A percentile compares a stretch with the other conserved stretches of the same genome.
Conservation (phyloP, 1,140 invertebrate genomes). For the Drosophila pruinosa region DNA sequence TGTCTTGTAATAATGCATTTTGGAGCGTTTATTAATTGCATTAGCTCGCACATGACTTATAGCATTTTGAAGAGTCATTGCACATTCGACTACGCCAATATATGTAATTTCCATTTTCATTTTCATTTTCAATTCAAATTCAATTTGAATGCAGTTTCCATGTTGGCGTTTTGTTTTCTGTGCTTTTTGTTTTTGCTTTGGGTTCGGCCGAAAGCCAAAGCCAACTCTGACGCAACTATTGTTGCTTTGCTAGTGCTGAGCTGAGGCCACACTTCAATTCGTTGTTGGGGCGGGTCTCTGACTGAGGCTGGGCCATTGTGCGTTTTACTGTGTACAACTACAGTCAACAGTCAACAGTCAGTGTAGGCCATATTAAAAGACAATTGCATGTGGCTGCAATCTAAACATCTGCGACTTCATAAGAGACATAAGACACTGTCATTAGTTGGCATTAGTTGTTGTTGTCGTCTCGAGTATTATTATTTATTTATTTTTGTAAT, state of each 20-base stretch:
- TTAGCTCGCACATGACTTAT: slow-evolving; percentile 55
- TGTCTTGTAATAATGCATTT: slow-evolving; percentile 60
- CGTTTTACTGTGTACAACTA: slow-evolving; percentile 43
- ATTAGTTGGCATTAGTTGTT: slow-evolving; percentile 56
- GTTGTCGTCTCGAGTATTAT: slow-evolving; percentile 3
- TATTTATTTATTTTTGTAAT: slow-evolving; percentile 27
- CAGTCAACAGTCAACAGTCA: background rate
- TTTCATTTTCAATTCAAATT: slow-evolving; percentile 62
- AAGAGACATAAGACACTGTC: slow-evolving; percentile 27
- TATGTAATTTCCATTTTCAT: slow-evolving; percentile 38
- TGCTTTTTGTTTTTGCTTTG: background rate
- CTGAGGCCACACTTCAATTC: slow-evolving; percentile 13
- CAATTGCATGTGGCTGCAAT: slow-evolving; percentile 60
- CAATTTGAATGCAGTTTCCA: slow-evolving; percentile 72
- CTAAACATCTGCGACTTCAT: slow-evolving; percentile 49
- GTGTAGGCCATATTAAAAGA: slow-evolving; percentile 50
- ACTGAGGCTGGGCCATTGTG: slow-evolving; percentile 60
- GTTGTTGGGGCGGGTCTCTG: background rate
- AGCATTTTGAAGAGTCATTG: slow-evolving; percentile 73
- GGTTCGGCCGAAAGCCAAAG: background rate
- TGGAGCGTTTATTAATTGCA: slow-evolving; percentile 69
- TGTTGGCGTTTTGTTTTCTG: slow-evolving; percentile 55
- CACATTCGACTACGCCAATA: slow-evolving; percentile 61
- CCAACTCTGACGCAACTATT: slow-evolving; percentile 17
- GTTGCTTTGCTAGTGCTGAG: background rate